Percentiles rank a stretch among this genome's conserved stretches.
Evolutionary conservation across 2,113 vertebrate genomes (phyloP).

Genomic region (Thomomys bottae): DNA sequence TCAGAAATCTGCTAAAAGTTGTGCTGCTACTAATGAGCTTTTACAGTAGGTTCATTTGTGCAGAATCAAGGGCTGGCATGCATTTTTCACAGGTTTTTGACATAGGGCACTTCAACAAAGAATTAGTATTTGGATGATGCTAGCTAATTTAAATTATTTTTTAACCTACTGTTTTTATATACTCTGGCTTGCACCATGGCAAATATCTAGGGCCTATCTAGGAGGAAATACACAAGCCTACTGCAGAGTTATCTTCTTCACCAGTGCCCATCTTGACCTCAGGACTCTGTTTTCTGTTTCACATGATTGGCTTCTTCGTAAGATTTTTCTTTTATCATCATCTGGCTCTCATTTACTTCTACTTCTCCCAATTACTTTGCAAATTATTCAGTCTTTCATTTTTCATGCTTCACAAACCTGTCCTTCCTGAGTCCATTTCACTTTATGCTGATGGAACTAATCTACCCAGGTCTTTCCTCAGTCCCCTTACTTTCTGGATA

Average conservation of each 20-base stretch:
- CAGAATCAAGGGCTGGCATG: background rate
- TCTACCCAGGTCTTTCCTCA: background rate
- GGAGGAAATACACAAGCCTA: background rate
- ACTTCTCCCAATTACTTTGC: background rate
- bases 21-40: background rate
- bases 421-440: background rate
- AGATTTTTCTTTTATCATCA: background rate
- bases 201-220: background rate
- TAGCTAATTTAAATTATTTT: background rate
- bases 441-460: background rate
- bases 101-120: background rate
- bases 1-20: background rate
- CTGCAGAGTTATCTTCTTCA: background rate
- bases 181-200: background rate
- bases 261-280: background rate
- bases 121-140: background rate
- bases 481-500: background rate
- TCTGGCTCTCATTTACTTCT: background rate
- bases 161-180: background rate
- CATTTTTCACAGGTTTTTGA: background rate
- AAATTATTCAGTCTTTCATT: background rate
- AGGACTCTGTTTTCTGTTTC: background rate
- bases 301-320: background rate
- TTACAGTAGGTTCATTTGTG: background rate
- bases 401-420: background rate